Evolutionary conservation across 1,140 invertebrate species (phyloP), one percentile per base, ranked within the genome.

Genomic region (Brachionus calyciflorus): DNA sequence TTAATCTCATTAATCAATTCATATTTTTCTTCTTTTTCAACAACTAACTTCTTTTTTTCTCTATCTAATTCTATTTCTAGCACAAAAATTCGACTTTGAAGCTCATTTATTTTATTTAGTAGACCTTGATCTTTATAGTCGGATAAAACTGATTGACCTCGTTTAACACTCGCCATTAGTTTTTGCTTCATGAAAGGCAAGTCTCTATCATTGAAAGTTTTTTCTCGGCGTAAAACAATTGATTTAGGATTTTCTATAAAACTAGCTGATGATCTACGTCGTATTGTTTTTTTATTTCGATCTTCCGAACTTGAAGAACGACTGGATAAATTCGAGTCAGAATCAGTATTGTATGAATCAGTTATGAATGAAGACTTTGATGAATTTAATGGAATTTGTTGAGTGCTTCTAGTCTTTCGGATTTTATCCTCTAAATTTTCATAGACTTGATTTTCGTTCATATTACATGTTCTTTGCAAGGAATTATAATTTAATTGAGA

Each of bases 401-500:
- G 60, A 1, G 19, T 41, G 24, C 60, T 65, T 44, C 30, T 65
- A 41, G 37, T 44, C 21, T 65, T 65, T 21, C 40, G 60, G 3
- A 44, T 65, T 24, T 26, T 65, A 10, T 41, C 40, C 7, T 44
- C 60, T 14, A 6, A 44, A 14, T 12, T 21, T 24, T 65, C 37
- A 41, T 46, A 46, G 14, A 14, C 44, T 14, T 6, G 10, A 14
- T 10, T 3, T 9, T 65, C 60, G 28, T 24, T 44, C 12, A n/a
- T 60, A 37, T 44, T 41, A 12, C 9, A 7, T 44, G n/a, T 17
- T 41, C 40, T 9, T 0, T 60, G 55, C 30, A 60, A 19, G 28
- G 55, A 60, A 19, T 65, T 44, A 28, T 65, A 44, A 28, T 65
- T 65, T 7, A 65, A 28, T 28, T 65, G 60, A 10, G 60, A 65